A percentile compares a stretch with the other conserved stretches of the same genome.
Conservation (phyloP, 2,113 vertebrate species). For the Osmerus eperlanus region DNA sequence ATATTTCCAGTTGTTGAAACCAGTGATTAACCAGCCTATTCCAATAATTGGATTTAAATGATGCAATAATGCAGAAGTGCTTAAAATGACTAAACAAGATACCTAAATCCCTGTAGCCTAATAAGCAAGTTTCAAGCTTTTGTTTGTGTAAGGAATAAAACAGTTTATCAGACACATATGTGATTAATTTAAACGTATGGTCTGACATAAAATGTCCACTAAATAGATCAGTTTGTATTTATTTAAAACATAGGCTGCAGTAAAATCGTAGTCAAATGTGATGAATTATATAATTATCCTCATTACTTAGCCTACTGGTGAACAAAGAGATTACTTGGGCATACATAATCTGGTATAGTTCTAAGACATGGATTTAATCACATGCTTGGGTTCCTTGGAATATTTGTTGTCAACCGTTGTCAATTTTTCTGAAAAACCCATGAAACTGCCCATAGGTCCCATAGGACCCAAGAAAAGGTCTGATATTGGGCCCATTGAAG, state of each 20-base stretch:
- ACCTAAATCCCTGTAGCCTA: background rate
- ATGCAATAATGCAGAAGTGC: background rate
- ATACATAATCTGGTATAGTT: constrained; percentile 30
- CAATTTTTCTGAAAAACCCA: too few relatives aligned
- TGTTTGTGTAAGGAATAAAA: background rate
- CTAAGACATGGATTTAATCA: constrained; percentile 27
- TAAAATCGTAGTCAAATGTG: constrained; percentile 18
- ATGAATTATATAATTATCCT: constrained; percentile 26
- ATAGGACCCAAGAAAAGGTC: too few relatives aligned
- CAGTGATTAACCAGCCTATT: background rate
- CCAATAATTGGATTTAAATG: background rate
- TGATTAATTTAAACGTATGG: too few relatives aligned
- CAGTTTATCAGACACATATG: too few relatives aligned
- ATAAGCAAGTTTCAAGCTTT: background rate
- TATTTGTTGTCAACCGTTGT: too few relatives aligned
- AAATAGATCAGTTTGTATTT: too few relatives aligned
- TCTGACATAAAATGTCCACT: too few relatives aligned
- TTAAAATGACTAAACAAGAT: background rate
- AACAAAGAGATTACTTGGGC: constrained; percentile 33
- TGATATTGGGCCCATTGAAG: too few relatives aligned
- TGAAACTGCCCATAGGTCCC: too few relatives aligned
- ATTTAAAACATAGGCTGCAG: too few relatives aligned
- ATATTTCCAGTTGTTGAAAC: too few relatives aligned
- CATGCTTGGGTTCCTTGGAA: background rate
- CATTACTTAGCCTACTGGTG: constrained; percentile 19